These are phyloP conservation scores for Lepidostoma basale DNA, from an alignment of 1,140 invertebrate genomes.

Conservation along the genomic window DNA sequence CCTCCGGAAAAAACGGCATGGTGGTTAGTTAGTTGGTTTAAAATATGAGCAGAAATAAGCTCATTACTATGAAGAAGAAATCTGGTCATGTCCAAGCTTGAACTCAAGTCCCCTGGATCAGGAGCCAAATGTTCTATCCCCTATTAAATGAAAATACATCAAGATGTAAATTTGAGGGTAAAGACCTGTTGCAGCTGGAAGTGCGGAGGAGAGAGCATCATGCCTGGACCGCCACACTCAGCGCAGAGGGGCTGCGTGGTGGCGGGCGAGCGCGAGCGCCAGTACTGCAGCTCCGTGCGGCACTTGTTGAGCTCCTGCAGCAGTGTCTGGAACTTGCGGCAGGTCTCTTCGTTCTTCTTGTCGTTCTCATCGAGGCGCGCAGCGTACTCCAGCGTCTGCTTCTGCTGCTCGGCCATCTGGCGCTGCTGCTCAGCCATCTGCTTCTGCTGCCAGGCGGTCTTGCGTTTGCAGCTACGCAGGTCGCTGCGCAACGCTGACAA, in stretches of 20 bases:
- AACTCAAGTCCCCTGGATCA: too few relatives aligned
- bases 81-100: too few relatives aligned
- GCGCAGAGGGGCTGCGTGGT: conserved; percentile 62
- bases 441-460: conserved; percentile 81
- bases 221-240: conserved; percentile 54
- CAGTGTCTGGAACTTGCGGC: conserved; percentile 84
- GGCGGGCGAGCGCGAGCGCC: conserved; percentile 84
- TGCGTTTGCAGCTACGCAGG: conserved; percentile 76
- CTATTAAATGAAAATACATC: too few relatives aligned
- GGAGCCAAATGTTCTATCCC: too few relatives aligned
- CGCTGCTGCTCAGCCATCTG: conserved; percentile 84
- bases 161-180: neutral
- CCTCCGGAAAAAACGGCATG: too few relatives aligned
- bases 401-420: conserved; percentile 74
- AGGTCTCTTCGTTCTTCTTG: conserved; percentile 88
- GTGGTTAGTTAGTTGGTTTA: too few relatives aligned
- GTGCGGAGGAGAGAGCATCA: conserved; percentile 24
- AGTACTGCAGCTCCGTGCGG: conserved; percentile 88
- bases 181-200: conserved; percentile 38
- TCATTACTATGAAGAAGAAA: too few relatives aligned
- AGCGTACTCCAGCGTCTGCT: conserved; percentile 79
- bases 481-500: conserved; percentile 76
- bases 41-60: too few relatives aligned
- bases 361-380: conserved; percentile 84
- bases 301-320: conserved; percentile 89